Evolutionary conservation across 2,888 invertebrate genomes (phyloP).

Genomic region (Mylabris sibirica): DNA sequence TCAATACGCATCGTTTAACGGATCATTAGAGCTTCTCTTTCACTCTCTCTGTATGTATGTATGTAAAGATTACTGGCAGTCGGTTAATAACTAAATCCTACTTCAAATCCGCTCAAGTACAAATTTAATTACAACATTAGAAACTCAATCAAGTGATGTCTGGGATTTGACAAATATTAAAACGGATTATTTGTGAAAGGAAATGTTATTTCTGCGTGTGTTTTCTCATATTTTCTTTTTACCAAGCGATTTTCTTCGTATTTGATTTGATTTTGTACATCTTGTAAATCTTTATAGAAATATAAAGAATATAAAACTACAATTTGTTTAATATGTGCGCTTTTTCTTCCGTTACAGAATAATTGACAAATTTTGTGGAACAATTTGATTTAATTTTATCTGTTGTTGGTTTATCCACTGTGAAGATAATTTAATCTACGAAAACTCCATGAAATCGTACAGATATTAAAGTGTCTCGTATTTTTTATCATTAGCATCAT

Average conservation of each 20-base stretch:
- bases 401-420: background rate
- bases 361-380: background rate
- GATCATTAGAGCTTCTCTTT: background rate
- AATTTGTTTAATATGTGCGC: background rate
- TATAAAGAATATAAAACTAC: background rate
- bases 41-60: background rate
- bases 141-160: background rate
- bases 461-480: background rate
- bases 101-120: conserved; percentile 13
- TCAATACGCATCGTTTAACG: background rate
- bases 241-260: background rate
- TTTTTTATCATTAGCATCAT: background rate
- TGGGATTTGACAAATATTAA: background rate
- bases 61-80: background rate
- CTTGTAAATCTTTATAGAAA: background rate
- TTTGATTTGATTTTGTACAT: background rate
- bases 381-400: background rate
- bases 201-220: background rate
- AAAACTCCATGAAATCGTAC: background rate
- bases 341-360: background rate
- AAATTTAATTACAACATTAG: background rate
- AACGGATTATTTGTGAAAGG: background rate
- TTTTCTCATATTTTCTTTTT: background rate
- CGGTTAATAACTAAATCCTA: background rate
- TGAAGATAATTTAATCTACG: background rate